These are phyloP conservation scores for Brenthis ino DNA, from an alignment of 2,888 invertebrate genomes.

Conservation along the genomic window DNA sequence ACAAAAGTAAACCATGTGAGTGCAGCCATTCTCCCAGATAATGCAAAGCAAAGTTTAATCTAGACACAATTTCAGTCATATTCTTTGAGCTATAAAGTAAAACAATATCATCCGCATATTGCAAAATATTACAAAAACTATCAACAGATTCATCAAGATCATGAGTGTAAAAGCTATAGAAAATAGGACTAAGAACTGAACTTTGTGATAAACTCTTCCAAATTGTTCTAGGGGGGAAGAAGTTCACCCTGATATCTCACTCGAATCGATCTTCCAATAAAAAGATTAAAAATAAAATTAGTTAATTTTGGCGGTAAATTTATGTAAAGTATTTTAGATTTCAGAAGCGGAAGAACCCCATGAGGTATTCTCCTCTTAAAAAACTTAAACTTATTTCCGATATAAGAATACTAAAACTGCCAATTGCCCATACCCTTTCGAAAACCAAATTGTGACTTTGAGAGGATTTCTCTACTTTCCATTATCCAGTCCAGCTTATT, in stretches of 20 bases:
- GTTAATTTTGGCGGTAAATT: background rate
- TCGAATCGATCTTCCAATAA: slow-evolving; percentile 1
- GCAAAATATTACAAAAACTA: slow-evolving; percentile 12
- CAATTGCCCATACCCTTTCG: background rate
- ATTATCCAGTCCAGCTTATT: too few species aligned
- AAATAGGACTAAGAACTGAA: slow-evolving; percentile 3
- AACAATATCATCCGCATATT: slow-evolving; percentile 17
- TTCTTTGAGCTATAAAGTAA: slow-evolving; percentile 7
- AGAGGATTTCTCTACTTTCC: too few species aligned
- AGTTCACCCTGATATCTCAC: background rate
- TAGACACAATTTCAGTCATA: slow-evolving; percentile 3
- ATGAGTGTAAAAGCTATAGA: slow-evolving; percentile 14
- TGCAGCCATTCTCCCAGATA: background rate
- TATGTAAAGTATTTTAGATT: slow-evolving; percentile 4
- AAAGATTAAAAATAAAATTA: slow-evolving; percentile 10
- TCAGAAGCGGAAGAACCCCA: background rate
- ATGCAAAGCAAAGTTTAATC: background rate
- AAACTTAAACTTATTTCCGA: slow-evolving; percentile 1
- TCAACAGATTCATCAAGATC: slow-evolving; percentile 15
- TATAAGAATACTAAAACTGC: slow-evolving; percentile 4
- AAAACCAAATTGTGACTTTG: too few species aligned
- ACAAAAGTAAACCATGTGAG: too few species aligned
- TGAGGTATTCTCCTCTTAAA: background rate
- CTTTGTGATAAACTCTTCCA: slow-evolving; percentile 11
- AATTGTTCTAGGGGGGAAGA: slow-evolving; percentile 1